Evolutionary conservation across 2,888 invertebrate genomes (phyloP).

Genomic region (Hyposoter dolosus): DNA sequence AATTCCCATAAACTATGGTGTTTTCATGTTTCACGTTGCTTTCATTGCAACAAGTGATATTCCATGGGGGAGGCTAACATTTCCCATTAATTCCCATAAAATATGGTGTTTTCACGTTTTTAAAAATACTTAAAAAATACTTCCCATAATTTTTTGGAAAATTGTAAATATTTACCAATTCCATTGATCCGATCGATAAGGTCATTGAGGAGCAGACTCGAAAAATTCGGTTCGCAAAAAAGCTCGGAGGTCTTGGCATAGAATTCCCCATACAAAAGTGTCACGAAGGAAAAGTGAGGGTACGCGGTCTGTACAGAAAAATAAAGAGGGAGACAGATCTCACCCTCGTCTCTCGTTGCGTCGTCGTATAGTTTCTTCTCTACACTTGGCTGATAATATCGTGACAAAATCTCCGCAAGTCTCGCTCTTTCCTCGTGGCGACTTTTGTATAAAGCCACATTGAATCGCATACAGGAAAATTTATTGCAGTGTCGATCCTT

Average conservation of each 20-base stretch:
- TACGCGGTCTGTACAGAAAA: background rate
- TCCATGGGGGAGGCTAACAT: no score
- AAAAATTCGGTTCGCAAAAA: background rate
- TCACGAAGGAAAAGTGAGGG: background rate
- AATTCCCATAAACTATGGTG: no score
- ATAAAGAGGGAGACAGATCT: slow-evolving; percentile 4
- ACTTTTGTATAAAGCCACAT: slow-evolving; percentile 6
- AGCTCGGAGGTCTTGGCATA: background rate
- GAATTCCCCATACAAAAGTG: background rate
- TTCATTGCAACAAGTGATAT: no score
- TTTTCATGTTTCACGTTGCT: no score
- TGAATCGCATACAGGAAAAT: slow-evolving; percentile 39
- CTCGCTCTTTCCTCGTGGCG: background rate
- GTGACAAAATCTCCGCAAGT: slow-evolving; percentile 61
- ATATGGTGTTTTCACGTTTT: no score
- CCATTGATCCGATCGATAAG: no score
- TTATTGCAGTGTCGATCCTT: slow-evolving; percentile 55
- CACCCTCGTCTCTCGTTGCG: background rate
- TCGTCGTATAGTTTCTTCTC: slow-evolving; percentile 48
- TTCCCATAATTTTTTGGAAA: no score
- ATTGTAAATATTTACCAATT: no score
- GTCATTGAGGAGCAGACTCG: background rate
- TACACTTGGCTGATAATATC: slow-evolving; percentile 57
- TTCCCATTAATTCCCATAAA: no score
- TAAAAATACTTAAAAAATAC: no score